Conservation (phyloP, 2,888 invertebrate genomes). For the Lasius fuliginosus region DNA sequence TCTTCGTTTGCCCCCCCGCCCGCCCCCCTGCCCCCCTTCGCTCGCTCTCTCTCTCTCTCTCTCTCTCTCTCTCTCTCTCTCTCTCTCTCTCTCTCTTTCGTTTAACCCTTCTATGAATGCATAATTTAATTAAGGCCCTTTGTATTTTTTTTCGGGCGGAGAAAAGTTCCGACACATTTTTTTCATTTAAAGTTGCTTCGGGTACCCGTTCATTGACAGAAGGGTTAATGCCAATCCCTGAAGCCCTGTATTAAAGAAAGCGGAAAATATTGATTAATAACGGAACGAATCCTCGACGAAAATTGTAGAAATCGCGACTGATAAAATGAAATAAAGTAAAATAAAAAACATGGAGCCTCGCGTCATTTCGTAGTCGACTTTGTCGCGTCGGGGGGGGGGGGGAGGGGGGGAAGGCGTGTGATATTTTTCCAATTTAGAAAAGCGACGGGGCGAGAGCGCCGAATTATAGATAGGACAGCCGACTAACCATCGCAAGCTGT, state of each 20-base stretch:
- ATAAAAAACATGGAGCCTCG: not conserved
- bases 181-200: not conserved
- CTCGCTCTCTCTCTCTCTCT: not conserved
- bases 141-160: too few species aligned
- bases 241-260: too few species aligned
- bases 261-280: too few species aligned
- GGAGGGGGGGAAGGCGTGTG: not conserved
- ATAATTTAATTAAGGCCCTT: too few species aligned
- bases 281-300: too few species aligned
- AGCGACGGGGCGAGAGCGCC: conserved; percentile 62
- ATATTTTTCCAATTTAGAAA: conserved; percentile 52
- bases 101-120: too few species aligned
- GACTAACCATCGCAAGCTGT: conserved; percentile 64
- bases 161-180: too few species aligned
- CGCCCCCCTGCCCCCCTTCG: conserved; percentile 1
- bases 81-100: not conserved
- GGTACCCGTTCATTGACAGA: not conserved
- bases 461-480: conserved; percentile 52
- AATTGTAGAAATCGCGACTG: too few species aligned
- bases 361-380: not conserved
- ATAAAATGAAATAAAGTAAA: not conserved
- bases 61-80: not conserved
- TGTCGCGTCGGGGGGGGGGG: not conserved
- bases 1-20: conserved; percentile 59
- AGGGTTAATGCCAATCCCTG: too few species aligned